phyloP scores from a whole-genome alignment of 1,140 invertebrate species.

The Goniozus legneri region DNA sequence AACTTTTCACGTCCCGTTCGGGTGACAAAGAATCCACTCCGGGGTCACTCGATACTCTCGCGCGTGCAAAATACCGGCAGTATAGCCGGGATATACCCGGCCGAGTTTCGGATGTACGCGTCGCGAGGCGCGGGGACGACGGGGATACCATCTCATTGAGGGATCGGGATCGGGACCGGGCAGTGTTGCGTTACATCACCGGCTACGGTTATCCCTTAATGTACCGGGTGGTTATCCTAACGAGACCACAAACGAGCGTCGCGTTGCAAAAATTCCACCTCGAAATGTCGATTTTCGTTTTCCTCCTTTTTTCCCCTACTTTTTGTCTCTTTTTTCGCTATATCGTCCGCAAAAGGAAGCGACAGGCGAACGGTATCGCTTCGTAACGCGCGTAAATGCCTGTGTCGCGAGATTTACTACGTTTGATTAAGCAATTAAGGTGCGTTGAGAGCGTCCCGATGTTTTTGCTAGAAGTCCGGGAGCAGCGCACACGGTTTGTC shows the following conservation, averaged over 20 bases:
- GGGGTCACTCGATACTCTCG: constrained; percentile 22
- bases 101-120: background rate
- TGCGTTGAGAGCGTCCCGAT: constrained; percentile 18
- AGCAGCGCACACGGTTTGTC: constrained; percentile 25
- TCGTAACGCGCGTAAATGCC: constrained; percentile 39
- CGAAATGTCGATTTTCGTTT: no score
- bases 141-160: constrained; percentile 43
- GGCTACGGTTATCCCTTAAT: constrained; percentile 45
- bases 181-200: constrained; percentile 46
- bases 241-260: constrained; percentile 43
- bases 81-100: background rate
- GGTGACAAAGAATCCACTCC: constrained; percentile 26
- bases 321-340: no score
- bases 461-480: constrained; percentile 30
- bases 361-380: constrained; percentile 8
- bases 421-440: constrained; percentile 53
- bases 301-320: no score
- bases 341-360: no score
- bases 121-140: no score
- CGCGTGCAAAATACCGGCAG: constrained; percentile 1
- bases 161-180: constrained; percentile 38
- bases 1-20: constrained; percentile 9
- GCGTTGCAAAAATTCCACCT: constrained; percentile 36
- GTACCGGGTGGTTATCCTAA: constrained; percentile 45
- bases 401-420: constrained; percentile 47